Conservation (phyloP, 2,888 invertebrate genomes). For the Pyrrhia umbra region DNA sequence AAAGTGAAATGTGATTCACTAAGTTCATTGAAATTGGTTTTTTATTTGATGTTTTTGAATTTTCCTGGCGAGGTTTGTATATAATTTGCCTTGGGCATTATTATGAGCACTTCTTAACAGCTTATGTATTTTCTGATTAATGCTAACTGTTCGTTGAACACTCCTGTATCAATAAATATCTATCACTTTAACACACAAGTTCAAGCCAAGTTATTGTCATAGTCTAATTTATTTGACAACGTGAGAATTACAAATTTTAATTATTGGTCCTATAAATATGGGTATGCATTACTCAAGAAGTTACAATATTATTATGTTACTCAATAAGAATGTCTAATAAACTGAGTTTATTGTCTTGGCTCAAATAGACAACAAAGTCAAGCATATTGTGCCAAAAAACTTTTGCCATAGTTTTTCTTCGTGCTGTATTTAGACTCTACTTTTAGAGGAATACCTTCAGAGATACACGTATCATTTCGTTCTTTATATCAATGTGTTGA, state of each 20-base stretch:
- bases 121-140: slow-evolving; percentile 30
- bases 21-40: neutral
- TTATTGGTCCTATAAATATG: neutral
- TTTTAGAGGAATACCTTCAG: neutral
- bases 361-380: neutral
- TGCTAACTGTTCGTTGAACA: slow-evolving; percentile 18
- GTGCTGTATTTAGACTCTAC: neutral
- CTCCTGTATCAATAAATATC: slow-evolving; percentile 40
- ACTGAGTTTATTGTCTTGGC: slow-evolving; percentile 3
- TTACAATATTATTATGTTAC: neutral
- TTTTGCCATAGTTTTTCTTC: neutral
- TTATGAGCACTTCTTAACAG: neutral
- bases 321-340: slow-evolving; percentile 1
- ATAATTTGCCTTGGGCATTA: slow-evolving; percentile 26
- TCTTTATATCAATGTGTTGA: too few relatives aligned
- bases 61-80: neutral
- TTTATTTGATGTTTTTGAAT: neutral
- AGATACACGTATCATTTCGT: too few relatives aligned
- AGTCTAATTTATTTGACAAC: slow-evolving; percentile 17
- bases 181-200: neutral
- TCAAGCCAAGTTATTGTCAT: slow-evolving; percentile 45
- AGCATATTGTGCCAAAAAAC: neutral
- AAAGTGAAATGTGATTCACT: slow-evolving; percentile 24
- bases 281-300: slow-evolving; percentile 1
- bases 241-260: slow-evolving; percentile 1